These are phyloP conservation scores for Xanthorhoe spadicearia DNA, from an alignment of 2,888 invertebrate genomes.

Conservation along the genomic window DNA sequence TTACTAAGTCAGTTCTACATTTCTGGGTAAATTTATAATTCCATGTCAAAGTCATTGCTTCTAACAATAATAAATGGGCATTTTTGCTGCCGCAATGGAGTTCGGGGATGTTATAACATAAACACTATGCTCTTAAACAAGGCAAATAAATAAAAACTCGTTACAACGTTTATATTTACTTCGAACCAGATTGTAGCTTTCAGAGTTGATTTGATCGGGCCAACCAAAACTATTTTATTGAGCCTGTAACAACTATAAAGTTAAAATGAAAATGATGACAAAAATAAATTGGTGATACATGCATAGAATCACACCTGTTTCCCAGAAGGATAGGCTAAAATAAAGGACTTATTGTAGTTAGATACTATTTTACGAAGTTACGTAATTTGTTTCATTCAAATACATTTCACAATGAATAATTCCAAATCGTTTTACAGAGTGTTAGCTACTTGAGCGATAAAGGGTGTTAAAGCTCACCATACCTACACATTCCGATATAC, in stretches of 20 bases:
- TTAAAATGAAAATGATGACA: too few species aligned
- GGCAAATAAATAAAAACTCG: background rate
- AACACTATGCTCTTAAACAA: constrained; percentile 1
- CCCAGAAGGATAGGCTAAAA: too few species aligned
- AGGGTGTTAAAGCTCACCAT: constrained; percentile 8
- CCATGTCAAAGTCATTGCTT: constrained; percentile 16
- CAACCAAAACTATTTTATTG: background rate
- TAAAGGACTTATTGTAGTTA: too few species aligned
- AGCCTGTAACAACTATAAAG: background rate
- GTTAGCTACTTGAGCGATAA: background rate
- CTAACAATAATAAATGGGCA: constrained; percentile 16
- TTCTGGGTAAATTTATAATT: constrained; percentile 16
- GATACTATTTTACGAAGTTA: too few species aligned
- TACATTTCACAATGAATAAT: too few species aligned
- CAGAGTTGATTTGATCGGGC: background rate
- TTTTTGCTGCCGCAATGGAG: constrained; percentile 12
- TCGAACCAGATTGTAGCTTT: background rate
- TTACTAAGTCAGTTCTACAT: constrained; percentile 4
- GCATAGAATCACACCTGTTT: too few species aligned
- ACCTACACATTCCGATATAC: constrained; percentile 11
- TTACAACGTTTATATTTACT: background rate
- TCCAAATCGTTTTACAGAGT: background rate
- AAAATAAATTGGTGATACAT: too few species aligned
- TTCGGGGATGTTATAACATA: constrained; percentile 6
- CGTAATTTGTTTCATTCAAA: too few species aligned